Base-by-base conservation (phyloP, 1,140 invertebrate species). In the Dysdera silvatica region DNA sequence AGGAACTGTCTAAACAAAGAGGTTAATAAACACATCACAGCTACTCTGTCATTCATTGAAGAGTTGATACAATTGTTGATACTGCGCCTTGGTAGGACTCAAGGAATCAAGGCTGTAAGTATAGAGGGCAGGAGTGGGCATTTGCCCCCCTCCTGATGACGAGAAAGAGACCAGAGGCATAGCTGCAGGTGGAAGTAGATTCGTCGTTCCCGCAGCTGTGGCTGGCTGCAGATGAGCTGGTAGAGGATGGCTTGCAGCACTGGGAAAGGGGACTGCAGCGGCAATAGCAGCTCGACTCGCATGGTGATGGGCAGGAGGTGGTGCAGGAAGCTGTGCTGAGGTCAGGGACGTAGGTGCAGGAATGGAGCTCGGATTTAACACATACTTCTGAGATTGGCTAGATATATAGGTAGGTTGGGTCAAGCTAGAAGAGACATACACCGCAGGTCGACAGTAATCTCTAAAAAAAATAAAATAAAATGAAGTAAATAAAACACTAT, bases 351-450 rank as follows among this genome's bases (percentile, higher is more conserved):
- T 31, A 29, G 12, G n/a, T 16, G 37, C 40, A 41, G 52, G 32
- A 24, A 40, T 45, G 5, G 65, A 61, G 2, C 35, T 48, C 28
- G 61, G 41, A 20, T 47, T 49, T 8, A 68, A 45, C 18, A 70
- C 65, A 24, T 70, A 70, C 26, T 70, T 70, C 24, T 70, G 67
- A 1, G 69, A 54, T 58, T 70, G 70, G n/a, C 49, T 64, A 8
- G 61, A 60, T 35, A 69, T 57, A 37, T 70, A 71, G 12, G 67
- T 58, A 8, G 68, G 61, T 48, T 69, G 61, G 2, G 61, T 29
- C 3, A 70, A 37, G 24, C 47, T 67, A 2, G 69, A 67, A 10
- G 69, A 57, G 12, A 60, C 68, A 16, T 68, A 63, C 24, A 68
- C 70, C 5, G 68, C 48, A 18, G 68, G 53, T 23, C 65, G 54